phyloP scores from a whole-genome alignment of 2,797 vertebrate species.

The Oreochromis mossambicus region DNA sequence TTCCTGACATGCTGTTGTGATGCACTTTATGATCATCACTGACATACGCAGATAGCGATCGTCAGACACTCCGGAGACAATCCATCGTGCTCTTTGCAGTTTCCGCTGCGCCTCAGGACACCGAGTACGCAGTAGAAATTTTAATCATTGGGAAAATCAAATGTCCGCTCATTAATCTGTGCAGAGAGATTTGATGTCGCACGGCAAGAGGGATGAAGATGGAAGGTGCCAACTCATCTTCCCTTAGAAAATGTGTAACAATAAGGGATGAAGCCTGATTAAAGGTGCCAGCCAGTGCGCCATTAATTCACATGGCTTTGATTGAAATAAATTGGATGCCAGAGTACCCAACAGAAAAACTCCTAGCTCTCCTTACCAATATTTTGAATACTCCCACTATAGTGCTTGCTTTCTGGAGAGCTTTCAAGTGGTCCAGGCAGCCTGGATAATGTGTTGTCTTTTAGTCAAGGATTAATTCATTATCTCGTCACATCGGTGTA shows the following conservation, averaged over 20 bases:
- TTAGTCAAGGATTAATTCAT: constrained; percentile 45
- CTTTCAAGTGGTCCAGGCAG: constrained; percentile 26
- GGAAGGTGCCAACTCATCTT: constrained; percentile 44
- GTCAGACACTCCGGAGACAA: constrained; percentile 23
- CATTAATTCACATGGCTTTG: constrained; percentile 32
- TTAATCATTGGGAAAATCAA: constrained; percentile 64
- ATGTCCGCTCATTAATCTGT: constrained; percentile 59
- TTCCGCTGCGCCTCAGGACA: constrained; percentile 27
- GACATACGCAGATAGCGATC: constrained; percentile 50
- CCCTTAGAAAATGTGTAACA: constrained; percentile 24
- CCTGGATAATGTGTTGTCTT: constrained; percentile 29
- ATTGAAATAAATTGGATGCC: constrained; percentile 47
- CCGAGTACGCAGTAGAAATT: constrained; percentile 32
- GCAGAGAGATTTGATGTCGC: constrained; percentile 41
- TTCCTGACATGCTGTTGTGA: constrained; percentile 17
- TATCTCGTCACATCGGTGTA: constrained; percentile 45
- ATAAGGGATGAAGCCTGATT: constrained; percentile 54
- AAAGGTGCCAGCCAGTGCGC: constrained; percentile 32
- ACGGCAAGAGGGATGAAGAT: constrained; percentile 37
- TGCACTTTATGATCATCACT: constrained; percentile 64
- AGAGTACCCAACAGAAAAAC: constrained; percentile 27
- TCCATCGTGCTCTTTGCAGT: constrained; percentile 5
- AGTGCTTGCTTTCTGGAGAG: constrained; percentile 12
- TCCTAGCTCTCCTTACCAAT: not conserved
- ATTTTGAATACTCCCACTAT: constrained; percentile 8